Evolutionary conservation across 2,888 invertebrate genomes (phyloP), one percentile per base, ranked within the genome.

Genomic region (Pyrrhia umbra): DNA sequence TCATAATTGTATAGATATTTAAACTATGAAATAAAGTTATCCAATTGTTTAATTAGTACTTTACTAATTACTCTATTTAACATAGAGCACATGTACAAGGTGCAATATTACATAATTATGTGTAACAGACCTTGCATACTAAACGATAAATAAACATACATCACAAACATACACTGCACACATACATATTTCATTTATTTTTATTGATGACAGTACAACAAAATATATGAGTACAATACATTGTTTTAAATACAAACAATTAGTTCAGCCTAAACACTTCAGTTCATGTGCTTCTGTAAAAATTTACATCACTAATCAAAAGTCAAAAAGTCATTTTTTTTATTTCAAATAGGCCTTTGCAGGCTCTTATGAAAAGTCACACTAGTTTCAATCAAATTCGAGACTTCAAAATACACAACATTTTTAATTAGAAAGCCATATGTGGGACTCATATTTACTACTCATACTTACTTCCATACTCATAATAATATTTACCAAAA

Each of bases 401-500:
- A n/a, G n/a, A n/a, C n/a, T n/a, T n/a, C n/a, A n/a, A n/a, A n/a
- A n/a, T n/a, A n/a, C n/a, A n/a, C n/a, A n/a, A n/a, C n/a, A 15
- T n/a, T 37, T n/a, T 15, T 15, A 34, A 2, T 27, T 6, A 5
- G 3, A 43, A 45, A 23, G 2, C 6, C n/a, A 49, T 21, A 16
- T 20, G 39, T n/a, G 13, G 18, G 2, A 39, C 27, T 42, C 27
- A 37, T 13, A 13, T 25, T 25, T 20, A 50, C 64, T 51, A 54
- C 50, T 21, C 54, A 18, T 34, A 49, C 18, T 8, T 1, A 46
- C 0, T 4, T 18, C 43, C 34, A 10, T 25, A 37, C 39, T 15
- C 34, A 23, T 4, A 16, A 56, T 42, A 37, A 42, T 59, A 43
- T 57, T 77, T 63, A 67, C 64, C 40, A 34, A 60, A 43, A 63